These are phyloP conservation scores for Caenorhabditis sp. DNA, from an alignment of 2,888 invertebrate species.

Conservation along the genomic window DNA sequence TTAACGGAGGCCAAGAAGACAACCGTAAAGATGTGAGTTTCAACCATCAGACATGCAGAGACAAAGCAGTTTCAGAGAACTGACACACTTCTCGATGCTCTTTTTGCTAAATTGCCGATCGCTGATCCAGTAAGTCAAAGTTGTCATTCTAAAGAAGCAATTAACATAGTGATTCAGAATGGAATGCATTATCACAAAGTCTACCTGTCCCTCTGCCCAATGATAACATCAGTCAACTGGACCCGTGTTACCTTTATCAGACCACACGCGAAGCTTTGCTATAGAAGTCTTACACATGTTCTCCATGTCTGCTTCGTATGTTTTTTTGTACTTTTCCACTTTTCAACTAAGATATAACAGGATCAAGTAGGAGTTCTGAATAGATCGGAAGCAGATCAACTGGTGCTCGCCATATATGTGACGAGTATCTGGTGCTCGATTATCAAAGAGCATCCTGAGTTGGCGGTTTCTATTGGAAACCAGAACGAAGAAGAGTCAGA, in stretches of 20 bases:
- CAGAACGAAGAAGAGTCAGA: background rate
- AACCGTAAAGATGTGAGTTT: too few species aligned
- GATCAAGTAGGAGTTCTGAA: slow-evolving; percentile 8
- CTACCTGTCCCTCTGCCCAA: slow-evolving; percentile 34
- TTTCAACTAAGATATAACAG: too few species aligned
- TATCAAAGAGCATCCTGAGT: slow-evolving; percentile 15
- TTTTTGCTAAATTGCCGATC: slow-evolving; percentile 17
- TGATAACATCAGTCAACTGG: slow-evolving; percentile 35
- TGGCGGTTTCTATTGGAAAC: background rate
- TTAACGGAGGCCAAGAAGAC: slow-evolving; percentile 23
- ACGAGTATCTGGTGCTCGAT: slow-evolving; percentile 37
- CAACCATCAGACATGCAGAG: too few species aligned
- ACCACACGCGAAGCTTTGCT: slow-evolving; percentile 9
- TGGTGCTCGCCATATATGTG: slow-evolving; percentile 23
- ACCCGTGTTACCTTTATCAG: slow-evolving; percentile 18
- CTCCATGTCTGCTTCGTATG: slow-evolving; percentile 30
- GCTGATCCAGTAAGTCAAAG: slow-evolving; percentile 14
- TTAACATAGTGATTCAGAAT: slow-evolving; percentile 23
- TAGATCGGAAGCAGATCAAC: slow-evolving; percentile 26
- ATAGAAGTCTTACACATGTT: slow-evolving; percentile 18
- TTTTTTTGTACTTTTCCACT: too few species aligned
- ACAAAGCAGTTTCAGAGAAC: slow-evolving; percentile 13
- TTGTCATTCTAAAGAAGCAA: background rate
- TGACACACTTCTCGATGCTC: slow-evolving; percentile 26
- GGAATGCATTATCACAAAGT: slow-evolving; percentile 44